Conservation (phyloP, 2,888 invertebrate genomes). For the Dichetophora obliterata region DNA sequence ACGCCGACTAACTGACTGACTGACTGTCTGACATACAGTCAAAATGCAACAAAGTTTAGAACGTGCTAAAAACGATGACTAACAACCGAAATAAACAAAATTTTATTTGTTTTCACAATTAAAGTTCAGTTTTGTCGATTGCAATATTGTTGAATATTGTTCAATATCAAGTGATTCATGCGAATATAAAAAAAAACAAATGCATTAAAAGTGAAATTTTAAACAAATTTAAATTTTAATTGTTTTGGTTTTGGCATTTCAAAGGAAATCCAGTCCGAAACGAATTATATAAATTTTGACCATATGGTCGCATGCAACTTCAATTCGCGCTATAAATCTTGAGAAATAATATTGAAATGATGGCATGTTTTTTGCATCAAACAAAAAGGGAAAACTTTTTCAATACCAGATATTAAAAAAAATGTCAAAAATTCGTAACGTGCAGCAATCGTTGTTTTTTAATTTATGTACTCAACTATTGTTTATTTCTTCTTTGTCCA, state of each 20-base stretch:
- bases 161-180: conserved; percentile 15
- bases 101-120: conserved; percentile 8
- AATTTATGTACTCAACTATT: neutral
- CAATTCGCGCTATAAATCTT: neutral
- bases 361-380: neutral
- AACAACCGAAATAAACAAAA: conserved; percentile 25
- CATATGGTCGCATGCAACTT: conserved; percentile 10
- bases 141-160: conserved; percentile 2
- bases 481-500: neutral
- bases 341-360: neutral
- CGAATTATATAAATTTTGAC: conserved; percentile 5
- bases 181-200: neutral
- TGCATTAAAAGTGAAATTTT: neutral
- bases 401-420: no score
- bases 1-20: neutral
- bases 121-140: neutral
- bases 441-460: neutral
- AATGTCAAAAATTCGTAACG: neutral
- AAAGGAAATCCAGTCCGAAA: neutral
- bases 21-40: neutral
- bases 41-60: neutral
- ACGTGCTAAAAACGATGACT: conserved; percentile 34
- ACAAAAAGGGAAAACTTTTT: neutral
- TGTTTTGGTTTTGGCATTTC: conserved; percentile 11
- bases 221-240: neutral